Evolutionary conservation across 2,797 vertebrate genomes (phyloP).

Genomic region (Antrozous pallidus): DNA sequence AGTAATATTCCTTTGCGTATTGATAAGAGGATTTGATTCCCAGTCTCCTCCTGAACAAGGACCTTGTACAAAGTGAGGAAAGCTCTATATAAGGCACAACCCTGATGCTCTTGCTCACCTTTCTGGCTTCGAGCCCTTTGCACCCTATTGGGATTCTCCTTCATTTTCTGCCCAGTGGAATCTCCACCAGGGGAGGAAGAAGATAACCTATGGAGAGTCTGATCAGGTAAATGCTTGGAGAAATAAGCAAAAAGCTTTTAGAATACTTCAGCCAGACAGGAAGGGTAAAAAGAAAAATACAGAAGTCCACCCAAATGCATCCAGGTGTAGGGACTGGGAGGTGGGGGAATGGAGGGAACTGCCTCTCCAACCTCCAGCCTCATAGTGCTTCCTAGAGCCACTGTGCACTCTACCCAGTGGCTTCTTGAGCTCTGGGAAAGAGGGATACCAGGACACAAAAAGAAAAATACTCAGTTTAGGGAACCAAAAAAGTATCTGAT

Average conservation of each 20-base stretch:
- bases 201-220: background rate
- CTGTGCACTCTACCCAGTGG: background rate
- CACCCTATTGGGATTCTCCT: background rate
- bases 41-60: background rate
- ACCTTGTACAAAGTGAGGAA: background rate
- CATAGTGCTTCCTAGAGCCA: background rate
- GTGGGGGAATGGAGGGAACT: background rate
- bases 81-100: background rate
- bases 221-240: constrained; percentile 6
- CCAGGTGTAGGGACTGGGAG: background rate
- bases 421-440: background rate
- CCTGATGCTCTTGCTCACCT: background rate
- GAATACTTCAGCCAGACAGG: background rate
- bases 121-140: background rate
- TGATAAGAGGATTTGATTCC: background rate
- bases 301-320: background rate
- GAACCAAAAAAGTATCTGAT: background rate
- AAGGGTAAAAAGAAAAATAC: background rate
- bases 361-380: background rate
- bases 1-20: background rate
- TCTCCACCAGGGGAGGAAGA: background rate
- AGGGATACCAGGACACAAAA: background rate
- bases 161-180: constrained; percentile 29
- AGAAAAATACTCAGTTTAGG: background rate
- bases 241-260: constrained; percentile 32